Evolutionary conservation across 2,113 vertebrate species (phyloP), one percentile per base, ranked within the genome.

Genomic region (Platichthys flesus): DNA sequence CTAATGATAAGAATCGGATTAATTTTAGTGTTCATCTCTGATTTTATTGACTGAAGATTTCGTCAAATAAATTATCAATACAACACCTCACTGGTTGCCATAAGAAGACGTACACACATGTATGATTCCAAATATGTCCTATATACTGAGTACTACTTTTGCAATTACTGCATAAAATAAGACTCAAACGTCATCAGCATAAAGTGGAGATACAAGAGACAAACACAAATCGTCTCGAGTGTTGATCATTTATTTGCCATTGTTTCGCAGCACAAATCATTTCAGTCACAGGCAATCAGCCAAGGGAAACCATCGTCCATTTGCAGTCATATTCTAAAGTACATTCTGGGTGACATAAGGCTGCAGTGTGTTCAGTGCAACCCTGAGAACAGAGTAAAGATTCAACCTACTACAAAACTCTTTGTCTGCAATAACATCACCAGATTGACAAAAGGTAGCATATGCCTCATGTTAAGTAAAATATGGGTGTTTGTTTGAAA

Each of bases 211-310:
- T 14, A 54, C 12, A 62, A 35, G 1, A 37, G 16, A 51, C 42
- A 78, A 51, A 64, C n/a, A 76, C 42, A 61, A 14, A 24, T 71
- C 4, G 24, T 67, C 4, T 55, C 18, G 20, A 21, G 5, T 18
- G 47, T 49, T 16, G 20, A 65, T 37, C 28, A 83, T 87, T 85
- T 69, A 60, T 87, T 74, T 68, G 7, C 12, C 23, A 10, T 76
- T 62, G 45, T 55, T 63, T 61, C 77, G 58, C 76, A 63, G 69
- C 69, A 84, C 52, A 65, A 55, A 55, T 51, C 1, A 37, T 58
- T 35, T 56, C 9, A 21, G 15, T 45, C 56, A n/a, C 47, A 67
- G 40, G n/a, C 23, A 28, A 24, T 60, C 26, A 62, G 20, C 49
- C 59, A 42, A 35, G 31, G 2, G 20, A 14, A 12, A n/a, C 52